Conservation (phyloP, 2,113 vertebrate species). For the Lycocorax pyrrhopterus region DNA sequence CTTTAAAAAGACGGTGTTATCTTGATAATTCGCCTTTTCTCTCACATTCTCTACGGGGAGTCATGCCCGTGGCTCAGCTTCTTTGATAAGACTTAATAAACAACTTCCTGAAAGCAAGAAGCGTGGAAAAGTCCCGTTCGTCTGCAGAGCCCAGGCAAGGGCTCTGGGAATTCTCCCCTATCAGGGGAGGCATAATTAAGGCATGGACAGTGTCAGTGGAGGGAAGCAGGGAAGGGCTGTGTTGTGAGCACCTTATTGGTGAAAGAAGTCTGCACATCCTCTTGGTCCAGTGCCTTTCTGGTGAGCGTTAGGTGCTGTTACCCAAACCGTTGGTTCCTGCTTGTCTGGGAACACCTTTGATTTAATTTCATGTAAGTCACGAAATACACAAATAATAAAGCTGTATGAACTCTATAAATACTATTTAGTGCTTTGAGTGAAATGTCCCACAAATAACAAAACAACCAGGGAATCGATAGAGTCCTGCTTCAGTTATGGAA, state of each 20-base stretch:
- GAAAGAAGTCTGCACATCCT: not conserved
- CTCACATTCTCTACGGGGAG: too few relatives aligned
- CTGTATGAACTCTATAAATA: not conserved
- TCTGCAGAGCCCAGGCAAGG: too few relatives aligned
- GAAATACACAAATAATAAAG: not conserved
- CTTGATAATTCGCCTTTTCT: too few relatives aligned
- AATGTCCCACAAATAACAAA: not conserved
- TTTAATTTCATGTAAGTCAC: not conserved
- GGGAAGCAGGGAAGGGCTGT: not conserved
- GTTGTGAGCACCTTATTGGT: not conserved
- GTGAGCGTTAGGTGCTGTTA: accelerated
- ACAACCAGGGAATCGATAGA: not conserved
- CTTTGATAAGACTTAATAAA: too few relatives aligned
- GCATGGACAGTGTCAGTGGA: too few relatives aligned
- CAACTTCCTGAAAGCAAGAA: too few relatives aligned
- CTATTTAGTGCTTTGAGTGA: not conserved
- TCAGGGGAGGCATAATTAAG: too few relatives aligned
- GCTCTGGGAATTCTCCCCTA: too few relatives aligned
- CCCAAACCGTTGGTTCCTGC: not conserved
- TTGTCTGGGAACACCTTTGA: not conserved
- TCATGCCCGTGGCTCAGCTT: too few relatives aligned
- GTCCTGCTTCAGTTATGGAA: not conserved
- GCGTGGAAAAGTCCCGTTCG: too few relatives aligned
- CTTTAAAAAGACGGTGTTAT: too few relatives aligned
- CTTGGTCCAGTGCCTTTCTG: not conserved